phyloP scores from a whole-genome alignment of 2,888 invertebrate genomes.

The Hypomecis punctinalis region DNA sequence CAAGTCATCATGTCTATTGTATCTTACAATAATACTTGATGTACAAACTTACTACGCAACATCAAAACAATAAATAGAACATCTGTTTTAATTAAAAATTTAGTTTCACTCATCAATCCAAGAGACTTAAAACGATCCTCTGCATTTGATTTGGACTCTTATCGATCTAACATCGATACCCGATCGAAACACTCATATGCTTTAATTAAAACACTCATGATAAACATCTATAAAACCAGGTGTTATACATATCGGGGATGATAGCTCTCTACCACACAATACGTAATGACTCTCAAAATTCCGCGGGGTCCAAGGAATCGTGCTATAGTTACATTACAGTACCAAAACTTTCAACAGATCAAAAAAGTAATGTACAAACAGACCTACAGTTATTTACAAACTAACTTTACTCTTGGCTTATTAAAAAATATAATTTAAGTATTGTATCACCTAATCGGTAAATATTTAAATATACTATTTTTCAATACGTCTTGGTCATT shows the following conservation, averaged over 20 bases:
- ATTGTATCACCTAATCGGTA: too few species aligned
- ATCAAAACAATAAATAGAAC: constrained; percentile 12
- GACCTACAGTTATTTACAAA: too few species aligned
- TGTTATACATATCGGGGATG: constrained; percentile 64
- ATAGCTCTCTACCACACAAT: constrained; percentile 70
- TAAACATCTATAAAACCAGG: constrained; percentile 74
- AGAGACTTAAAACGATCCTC: constrained; percentile 30
- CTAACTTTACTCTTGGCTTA: too few species aligned
- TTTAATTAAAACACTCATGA: constrained; percentile 72
- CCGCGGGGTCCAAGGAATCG: constrained; percentile 41
- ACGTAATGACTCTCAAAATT: constrained; percentile 74
- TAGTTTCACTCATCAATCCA: constrained; percentile 22
- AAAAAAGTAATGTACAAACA: neutral
- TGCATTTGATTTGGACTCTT: constrained; percentile 21
- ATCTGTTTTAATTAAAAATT: constrained; percentile 17
- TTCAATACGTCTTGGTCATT: too few species aligned
- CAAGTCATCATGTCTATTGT: too few species aligned
- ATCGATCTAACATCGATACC: constrained; percentile 44
- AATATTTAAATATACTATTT: too few species aligned
- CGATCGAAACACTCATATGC: constrained; percentile 46
- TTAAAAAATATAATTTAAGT: too few species aligned
- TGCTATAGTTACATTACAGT: constrained; percentile 3
- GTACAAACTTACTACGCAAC: neutral
- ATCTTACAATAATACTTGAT: too few species aligned
- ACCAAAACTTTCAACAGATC: neutral